Evolutionary conservation across 1,140 invertebrate genomes (phyloP), one percentile per base, ranked within the genome.

Genomic region (Diorhabda carinulata): DNA sequence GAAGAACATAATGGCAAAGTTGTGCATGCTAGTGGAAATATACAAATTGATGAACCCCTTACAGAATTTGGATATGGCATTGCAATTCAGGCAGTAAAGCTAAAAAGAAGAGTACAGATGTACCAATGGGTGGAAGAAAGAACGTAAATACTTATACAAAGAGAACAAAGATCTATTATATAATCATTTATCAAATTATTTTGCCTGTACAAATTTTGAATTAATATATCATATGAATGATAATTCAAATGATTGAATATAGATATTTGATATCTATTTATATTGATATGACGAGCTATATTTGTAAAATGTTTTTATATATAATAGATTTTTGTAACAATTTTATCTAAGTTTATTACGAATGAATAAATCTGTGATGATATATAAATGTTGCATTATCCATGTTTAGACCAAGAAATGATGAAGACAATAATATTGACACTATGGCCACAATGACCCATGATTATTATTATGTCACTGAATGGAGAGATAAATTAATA

Each of bases 121-220:
- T 96, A 91, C 79, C 94, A 96, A 78, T 96, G 94, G 94, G 86
- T 94, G 59, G 93, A 96, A 78, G 91, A 94, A 75, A 82, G 87
- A 79, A 84, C 81, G 86, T 88, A 79, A 68, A 68, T 68, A 52
- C 2, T 52, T 52, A 25, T 25, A 25, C 25, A 25, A 25, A 25
- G 25, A 25, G 25, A 25, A 25, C 25, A 25, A 25, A 25, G 25
- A 25, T 25, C 25, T 25, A 25, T 25, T 25, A 25, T 25, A 25
- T 25, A 25, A 25, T 25, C 25, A 25, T 25, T 25, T 25, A 25
- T 25, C 25, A 25, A 25, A 25, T 25, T 25, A 25, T 25, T 25
- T 25, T 25, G 25, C 25, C 25, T 25, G 25, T 25, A 25, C 25
- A 25, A 25, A 25, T 25, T 25, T 25, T 25, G 25, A 25, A 1